Evolutionary conservation across 2,888 invertebrate genomes (phyloP).

Genomic region (Cataglyphis albicans): DNA sequence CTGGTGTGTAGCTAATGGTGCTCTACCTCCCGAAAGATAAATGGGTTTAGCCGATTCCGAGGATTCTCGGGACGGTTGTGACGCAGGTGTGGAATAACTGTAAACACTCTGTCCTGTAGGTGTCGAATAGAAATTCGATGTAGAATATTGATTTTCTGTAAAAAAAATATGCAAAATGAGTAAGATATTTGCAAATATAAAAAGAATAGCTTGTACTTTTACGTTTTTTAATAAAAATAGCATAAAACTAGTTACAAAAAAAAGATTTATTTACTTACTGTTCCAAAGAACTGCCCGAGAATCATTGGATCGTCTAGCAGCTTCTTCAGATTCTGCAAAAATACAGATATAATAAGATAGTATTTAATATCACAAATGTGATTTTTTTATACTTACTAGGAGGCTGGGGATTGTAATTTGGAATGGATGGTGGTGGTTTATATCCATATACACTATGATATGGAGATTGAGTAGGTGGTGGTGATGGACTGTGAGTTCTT

Average conservation of each 20-base stretch:
- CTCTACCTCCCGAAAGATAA: constrained; percentile 81
- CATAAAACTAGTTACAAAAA: constrained; percentile 55
- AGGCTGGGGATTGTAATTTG: constrained; percentile 88
- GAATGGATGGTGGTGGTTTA: constrained; percentile 87
- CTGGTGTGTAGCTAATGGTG: constrained; percentile 80
- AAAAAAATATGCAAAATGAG: constrained; percentile 8
- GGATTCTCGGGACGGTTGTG: constrained; percentile 81
- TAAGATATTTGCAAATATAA: background rate
- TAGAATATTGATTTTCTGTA: constrained; percentile 84
- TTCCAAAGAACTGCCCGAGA: constrained; percentile 94
- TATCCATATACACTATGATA: constrained; percentile 88
- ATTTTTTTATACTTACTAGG: constrained; percentile 86
- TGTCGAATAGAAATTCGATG: constrained; percentile 84
- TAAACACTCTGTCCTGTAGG: constrained; percentile 84
- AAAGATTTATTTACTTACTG: constrained; percentile 88
- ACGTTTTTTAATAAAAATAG: constrained; percentile 20
- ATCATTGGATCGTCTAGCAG: constrained; percentile 92
- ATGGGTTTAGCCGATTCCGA: constrained; percentile 81
- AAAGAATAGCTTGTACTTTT: background rate
- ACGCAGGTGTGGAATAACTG: constrained; percentile 83
- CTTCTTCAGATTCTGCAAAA: constrained; percentile 91
- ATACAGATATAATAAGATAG: constrained; percentile 68
- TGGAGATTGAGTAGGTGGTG: constrained; percentile 87
- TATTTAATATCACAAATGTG: background rate
- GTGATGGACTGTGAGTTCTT: constrained; percentile 90